These are phyloP conservation scores for Telmatherina bonti DNA, from an alignment of 2,797 vertebrate species.

Conservation along the genomic window DNA sequence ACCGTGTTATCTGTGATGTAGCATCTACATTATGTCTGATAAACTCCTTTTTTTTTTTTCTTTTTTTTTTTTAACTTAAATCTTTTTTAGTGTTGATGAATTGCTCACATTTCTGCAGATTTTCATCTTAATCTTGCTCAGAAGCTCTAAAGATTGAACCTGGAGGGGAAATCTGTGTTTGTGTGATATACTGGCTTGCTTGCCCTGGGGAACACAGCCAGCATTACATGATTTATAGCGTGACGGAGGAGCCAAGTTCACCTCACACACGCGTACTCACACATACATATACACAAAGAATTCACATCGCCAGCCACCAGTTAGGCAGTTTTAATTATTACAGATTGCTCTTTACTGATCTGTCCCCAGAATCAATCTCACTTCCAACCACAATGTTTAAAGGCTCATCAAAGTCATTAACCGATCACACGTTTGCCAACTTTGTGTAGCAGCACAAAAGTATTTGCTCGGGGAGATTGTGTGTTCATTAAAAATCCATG, in stretches of 20 bases:
- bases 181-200: constrained; percentile 41
- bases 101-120: constrained; percentile 30
- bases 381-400: constrained; percentile 54
- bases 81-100: constrained; percentile 17
- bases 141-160: constrained; percentile 33
- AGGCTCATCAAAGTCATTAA: constrained; percentile 70
- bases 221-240: constrained; percentile 69
- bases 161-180: constrained; percentile 29
- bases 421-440: constrained; percentile 54
- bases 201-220: constrained; percentile 58
- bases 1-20: background rate
- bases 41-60: too few species aligned
- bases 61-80: background rate
- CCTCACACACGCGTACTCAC: constrained; percentile 17
- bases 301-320: constrained; percentile 38
- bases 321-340: constrained; percentile 71
- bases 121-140: constrained; percentile 7
- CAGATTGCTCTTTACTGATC: constrained; percentile 55
- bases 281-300: constrained; percentile 18
- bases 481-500: constrained; percentile 59
- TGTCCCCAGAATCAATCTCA: constrained; percentile 63
- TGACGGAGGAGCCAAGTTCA: constrained; percentile 59
- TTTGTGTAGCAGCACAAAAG: constrained; percentile 38
- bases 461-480: constrained; percentile 36
- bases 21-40: background rate